Base-by-base conservation (phyloP, 2,888 invertebrate species). In the Fragum fragum region DNA sequence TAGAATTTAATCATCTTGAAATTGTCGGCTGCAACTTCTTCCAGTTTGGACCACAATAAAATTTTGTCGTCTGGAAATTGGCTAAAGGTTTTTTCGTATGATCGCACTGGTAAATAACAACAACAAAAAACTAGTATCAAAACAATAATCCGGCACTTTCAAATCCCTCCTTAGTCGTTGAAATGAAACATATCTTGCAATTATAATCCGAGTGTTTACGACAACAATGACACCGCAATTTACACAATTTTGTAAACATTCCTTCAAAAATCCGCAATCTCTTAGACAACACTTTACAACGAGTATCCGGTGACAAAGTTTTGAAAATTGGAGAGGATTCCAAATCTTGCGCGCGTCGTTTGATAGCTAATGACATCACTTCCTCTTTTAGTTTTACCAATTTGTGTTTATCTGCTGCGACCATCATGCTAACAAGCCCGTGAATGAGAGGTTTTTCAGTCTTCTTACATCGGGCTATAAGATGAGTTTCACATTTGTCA, bases 171-270 rank as follows among this genome's bases (percentile, higher is more conserved):
- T 86, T 86, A 2, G 74, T 74, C 14, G 82, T 82, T 39, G 71
- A 69, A 28, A 86, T 79, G 47, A 79, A 83, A 74, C 86, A 86
- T 32, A 86, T 86, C 47, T 86, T 86, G 68, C 86, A 86, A 52
- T 83, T 86, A 32, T 86, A 86, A 73, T 86, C 86, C 26, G 86
- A 75, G 47, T 86, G 86, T 71, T 86, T 86, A 59, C 81, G 57
- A 76, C 86, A 86, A 61, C 86, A 86, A 42, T 86, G 86, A 21
- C 86, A 86, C 69, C 86, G 76, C 29, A 83, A 28, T 74, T 86
- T 86, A 47, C 80, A 72, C 47, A 86, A 70, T 47, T 81, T 83
- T n/a, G 76, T 71, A 53, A 81, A 86, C 47, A 86, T 69, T 26
- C 76, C 77, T 68, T 86, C 86, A 59, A 86, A 86, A 29, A 86